Conservation (phyloP, 92 coral and sea anemone species). For the Epizoanthus ramosus region DNA sequence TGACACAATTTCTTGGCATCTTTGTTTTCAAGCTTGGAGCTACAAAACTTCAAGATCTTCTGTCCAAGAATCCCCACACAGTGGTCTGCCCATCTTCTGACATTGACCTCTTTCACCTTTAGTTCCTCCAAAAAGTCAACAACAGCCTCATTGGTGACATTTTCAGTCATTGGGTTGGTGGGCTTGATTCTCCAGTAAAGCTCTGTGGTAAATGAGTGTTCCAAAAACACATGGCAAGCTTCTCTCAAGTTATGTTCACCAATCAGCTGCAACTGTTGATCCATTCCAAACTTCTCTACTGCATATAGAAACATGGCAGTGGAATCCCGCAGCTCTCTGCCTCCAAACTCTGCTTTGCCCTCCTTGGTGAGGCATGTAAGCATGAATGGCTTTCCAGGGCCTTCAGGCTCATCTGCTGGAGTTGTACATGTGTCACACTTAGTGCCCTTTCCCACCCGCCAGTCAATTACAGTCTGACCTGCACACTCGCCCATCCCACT, state of each 20-base stretch:
- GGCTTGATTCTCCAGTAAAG: conserved; percentile 14
- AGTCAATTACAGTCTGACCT: conserved; percentile 25
- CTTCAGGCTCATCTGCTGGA: neutral
- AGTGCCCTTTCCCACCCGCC: neutral
- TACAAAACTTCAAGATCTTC: neutral
- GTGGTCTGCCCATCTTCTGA: neutral
- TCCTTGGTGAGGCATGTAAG: conserved; percentile 1
- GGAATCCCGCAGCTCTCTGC: neutral
- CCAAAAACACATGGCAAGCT: conserved; percentile 9
- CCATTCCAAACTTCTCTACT: conserved; percentile 5
- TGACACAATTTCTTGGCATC: neutral
- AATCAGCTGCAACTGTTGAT: conserved; percentile 2
- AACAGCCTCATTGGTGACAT: conserved; percentile 19
- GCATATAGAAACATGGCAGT: neutral
- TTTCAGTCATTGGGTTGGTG: conserved; percentile 17
- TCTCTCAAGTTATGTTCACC: conserved; percentile 8
- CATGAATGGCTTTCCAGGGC: conserved; percentile 22
- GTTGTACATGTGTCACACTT: conserved; percentile 8
- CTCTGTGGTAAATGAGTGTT: conserved; percentile 1
- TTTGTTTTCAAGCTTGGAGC: neutral
- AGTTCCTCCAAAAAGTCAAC: conserved; percentile 19
- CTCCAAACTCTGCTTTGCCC: conserved; percentile 8
- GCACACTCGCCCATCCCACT: conserved; percentile 5
- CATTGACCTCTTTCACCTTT: neutral
- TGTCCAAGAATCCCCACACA: neutral